Evolutionary conservation across 2,797 vertebrate species (phyloP), one percentile per base, ranked within the genome.

Genomic region (Scolopax rusticola): DNA sequence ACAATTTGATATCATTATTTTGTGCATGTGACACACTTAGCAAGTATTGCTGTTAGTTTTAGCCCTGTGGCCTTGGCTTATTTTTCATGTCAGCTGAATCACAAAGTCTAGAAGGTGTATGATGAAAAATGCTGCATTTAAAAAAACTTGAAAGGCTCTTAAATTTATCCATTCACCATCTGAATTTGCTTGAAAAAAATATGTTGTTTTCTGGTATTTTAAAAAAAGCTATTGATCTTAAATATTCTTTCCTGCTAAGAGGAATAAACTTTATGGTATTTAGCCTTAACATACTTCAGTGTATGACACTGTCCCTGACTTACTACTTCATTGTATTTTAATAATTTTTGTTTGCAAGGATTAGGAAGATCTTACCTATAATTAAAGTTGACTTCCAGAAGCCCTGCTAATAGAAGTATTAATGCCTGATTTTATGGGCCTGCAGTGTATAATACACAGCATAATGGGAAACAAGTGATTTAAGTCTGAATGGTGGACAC

Each of bases 381-480:
- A 98, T 98, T 96, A 95, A 97, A 95, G 77, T 70, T 95, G 97
- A 95, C 95, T 96, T 93, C 92, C 77, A 90, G 90, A 95, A 97
- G 91, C 81, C 85, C 80, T 93, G 57, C 82, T 93, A 96, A 97
- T 97, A 93, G 96, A 96, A 97, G 79, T 96, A 97, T 97, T 97
- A 97, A 97, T 95, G 94, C 89, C 73, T 94, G 90, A 50, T 94
- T 97, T 97, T 93, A 82, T 76, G 84, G 84, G 87, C 73, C 90
- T 96, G 78, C 88, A 93, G 81, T 82, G 89, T 76, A 84, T 4
- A 85, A 94, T 87, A 88, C 87, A 83, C 87, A 87, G 86, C 60
- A 48, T 90, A 97, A 98, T 97, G 97, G 87, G 96, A 97, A 97
- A 97, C 95, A 97, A 98, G 97, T 95, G 93, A 94, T 97, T 88